phyloP scores from a whole-genome alignment of 53 echinoderm and acorn worm species.

The Henricia sp. region DNA sequence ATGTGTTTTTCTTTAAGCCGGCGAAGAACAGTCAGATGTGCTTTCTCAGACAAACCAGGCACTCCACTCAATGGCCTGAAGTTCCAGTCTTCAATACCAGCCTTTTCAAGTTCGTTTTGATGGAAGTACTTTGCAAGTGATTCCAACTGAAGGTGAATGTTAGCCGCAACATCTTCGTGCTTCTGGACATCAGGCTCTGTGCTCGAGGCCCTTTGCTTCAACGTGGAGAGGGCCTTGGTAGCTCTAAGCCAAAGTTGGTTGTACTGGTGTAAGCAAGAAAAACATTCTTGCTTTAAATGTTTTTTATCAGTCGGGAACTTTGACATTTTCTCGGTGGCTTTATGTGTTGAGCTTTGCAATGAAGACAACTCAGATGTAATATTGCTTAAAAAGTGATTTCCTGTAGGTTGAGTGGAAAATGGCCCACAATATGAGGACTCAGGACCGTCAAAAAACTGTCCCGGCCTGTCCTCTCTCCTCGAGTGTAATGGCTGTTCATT shows the following conservation, averaged over 20 bases:
- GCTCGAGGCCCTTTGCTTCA: neutral
- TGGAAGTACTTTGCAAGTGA: neutral
- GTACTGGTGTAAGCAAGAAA: neutral
- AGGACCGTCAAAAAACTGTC: no score
- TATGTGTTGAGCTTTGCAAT: neutral
- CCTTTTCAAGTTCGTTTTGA: constrained; percentile 5
- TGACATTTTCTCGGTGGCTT: neutral
- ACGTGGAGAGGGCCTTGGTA: constrained; percentile 2
- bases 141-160: constrained; percentile 43
- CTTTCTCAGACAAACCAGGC: constrained; percentile 13
- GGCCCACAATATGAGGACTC: neutral
- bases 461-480: neutral
- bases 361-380: neutral
- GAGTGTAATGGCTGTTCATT: neutral
- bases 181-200: neutral
- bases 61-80: constrained; percentile 35
- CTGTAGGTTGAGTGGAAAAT: neutral
- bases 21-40: constrained; percentile 11
- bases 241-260: constrained; percentile 12
- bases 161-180: constrained; percentile 16
- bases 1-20: constrained; percentile 9
- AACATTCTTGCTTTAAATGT: neutral
- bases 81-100: constrained; percentile 17
- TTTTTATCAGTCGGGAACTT: neutral
- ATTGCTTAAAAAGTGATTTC: neutral